Conservation (phyloP, 2,888 invertebrate genomes). For the Blera fallax region DNA sequence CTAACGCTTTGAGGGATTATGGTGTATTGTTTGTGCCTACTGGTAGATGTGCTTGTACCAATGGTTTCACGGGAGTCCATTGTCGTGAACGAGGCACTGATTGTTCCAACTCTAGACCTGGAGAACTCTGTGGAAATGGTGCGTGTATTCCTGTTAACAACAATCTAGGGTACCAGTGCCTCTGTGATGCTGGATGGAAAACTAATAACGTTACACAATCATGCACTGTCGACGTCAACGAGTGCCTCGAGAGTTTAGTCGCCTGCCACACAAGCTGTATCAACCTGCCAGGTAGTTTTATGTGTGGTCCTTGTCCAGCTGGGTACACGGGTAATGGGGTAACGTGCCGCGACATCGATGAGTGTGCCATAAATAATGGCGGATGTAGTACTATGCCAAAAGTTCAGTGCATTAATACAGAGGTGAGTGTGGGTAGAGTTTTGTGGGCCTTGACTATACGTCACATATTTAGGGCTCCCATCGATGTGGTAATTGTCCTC, state of each 20-base stretch:
- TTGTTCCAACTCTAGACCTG: constrained; percentile 87
- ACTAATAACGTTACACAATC: constrained; percentile 85
- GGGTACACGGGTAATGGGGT: constrained; percentile 95
- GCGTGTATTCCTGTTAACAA: constrained; percentile 88
- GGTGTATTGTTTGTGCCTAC: not conserved
- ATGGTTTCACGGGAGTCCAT: constrained; percentile 91
- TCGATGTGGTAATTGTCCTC: constrained; percentile 93
- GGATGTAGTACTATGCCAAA: constrained; percentile 92
- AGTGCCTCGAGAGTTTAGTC: constrained; percentile 87
- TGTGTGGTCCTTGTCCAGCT: constrained; percentile 92
- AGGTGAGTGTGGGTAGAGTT: constrained; percentile 80
- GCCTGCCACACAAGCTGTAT: constrained; percentile 93
- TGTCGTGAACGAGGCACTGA: constrained; percentile 89
- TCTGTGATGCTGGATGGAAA: constrained; percentile 94
- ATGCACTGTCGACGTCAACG: constrained; percentile 93
- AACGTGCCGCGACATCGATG: constrained; percentile 93
- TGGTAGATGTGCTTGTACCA: constrained; percentile 87
- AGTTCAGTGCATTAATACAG: constrained; percentile 94
- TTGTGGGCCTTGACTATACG: not conserved
- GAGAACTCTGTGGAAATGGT: constrained; percentile 94
- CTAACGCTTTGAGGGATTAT: not conserved
- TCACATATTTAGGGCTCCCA: constrained; percentile 87
- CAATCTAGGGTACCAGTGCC: constrained; percentile 87
- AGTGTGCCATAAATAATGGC: constrained; percentile 91
- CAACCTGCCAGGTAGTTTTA: constrained; percentile 94